phyloP scores from a whole-genome alignment of 2,888 invertebrate genomes.

The Leptinotarsa tumamoca region DNA sequence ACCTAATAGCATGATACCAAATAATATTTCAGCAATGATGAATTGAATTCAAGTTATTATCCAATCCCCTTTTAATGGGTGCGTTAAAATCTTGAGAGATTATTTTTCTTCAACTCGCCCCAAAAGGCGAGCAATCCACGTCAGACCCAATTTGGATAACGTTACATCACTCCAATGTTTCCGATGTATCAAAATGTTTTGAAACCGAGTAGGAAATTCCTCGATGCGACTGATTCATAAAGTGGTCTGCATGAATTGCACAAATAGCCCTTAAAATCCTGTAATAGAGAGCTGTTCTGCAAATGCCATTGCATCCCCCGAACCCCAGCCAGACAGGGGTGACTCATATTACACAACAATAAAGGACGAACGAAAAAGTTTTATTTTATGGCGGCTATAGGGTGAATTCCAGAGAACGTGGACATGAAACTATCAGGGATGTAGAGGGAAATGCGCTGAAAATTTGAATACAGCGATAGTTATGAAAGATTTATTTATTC shows the following conservation, averaged over 20 bases:
- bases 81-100: background rate
- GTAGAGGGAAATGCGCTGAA: background rate
- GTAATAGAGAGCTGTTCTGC: slow-evolving; percentile 33
- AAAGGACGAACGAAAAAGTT: slow-evolving; percentile 34
- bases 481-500: background rate
- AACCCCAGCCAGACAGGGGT: slow-evolving; percentile 43
- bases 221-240: slow-evolving; percentile 35
- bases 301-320: slow-evolving; percentile 46
- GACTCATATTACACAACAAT: slow-evolving; percentile 43
- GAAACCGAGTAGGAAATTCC: slow-evolving; percentile 29
- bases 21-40: background rate
- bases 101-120: background rate
- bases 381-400: slow-evolving; percentile 23
- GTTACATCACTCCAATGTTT: slow-evolving; percentile 9
- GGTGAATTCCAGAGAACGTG: slow-evolving; percentile 23
- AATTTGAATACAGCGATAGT: slow-evolving; percentile 3
- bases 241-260: slow-evolving; percentile 27
- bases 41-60: background rate
- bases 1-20: no score
- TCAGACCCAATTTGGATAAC: slow-evolving; percentile 10
- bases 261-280: slow-evolving; percentile 30
- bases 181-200: slow-evolving; percentile 25
- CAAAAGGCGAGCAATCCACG: background rate
- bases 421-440: slow-evolving; percentile 19
- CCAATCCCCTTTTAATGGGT: background rate